These are phyloP conservation scores for Hydrozoanthus tunicans DNA, from an alignment of 64 coral and sea anemone species.

Conservation along the genomic window DNA sequence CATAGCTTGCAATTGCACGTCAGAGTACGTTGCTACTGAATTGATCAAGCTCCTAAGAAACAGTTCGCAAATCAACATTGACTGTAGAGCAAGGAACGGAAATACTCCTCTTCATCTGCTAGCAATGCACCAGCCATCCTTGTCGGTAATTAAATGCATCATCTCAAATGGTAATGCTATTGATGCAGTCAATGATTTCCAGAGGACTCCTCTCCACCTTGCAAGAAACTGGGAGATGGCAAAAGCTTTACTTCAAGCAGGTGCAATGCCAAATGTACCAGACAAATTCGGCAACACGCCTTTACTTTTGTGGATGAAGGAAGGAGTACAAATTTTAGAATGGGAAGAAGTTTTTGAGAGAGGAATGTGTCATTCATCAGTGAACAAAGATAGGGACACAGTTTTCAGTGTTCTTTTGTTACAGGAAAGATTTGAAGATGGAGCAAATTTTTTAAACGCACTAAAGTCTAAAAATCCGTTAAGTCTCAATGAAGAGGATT, in stretches of 20 bases:
- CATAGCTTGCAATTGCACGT: not conserved
- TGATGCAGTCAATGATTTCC: slow-evolving; percentile 29
- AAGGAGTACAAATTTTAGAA: not conserved
- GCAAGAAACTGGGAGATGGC: not conserved
- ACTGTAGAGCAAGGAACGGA: not conserved
- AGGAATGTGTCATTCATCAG: not conserved
- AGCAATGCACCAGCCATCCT: not conserved
- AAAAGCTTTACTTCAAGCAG: not conserved
- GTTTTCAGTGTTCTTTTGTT: not conserved
- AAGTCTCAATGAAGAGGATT: not conserved
- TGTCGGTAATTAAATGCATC: not conserved
- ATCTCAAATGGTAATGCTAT: not conserved
- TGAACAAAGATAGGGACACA: not conserved
- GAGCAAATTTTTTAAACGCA: not conserved
- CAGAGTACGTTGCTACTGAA: not conserved
- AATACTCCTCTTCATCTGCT: slow-evolving; percentile 31
- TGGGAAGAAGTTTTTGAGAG: not conserved
- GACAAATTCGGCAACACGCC: slow-evolving; percentile 16
- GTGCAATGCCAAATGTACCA: not conserved
- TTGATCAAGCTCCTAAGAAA: not conserved
- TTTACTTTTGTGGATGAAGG: not conserved
- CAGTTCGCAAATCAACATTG: not conserved
- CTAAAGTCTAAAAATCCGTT: not conserved
- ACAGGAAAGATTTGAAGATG: not conserved
- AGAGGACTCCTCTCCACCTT: slow-evolving; percentile 11